Conservation (phyloP, 2,888 invertebrate species). For the Galerucella pusilla region DNA sequence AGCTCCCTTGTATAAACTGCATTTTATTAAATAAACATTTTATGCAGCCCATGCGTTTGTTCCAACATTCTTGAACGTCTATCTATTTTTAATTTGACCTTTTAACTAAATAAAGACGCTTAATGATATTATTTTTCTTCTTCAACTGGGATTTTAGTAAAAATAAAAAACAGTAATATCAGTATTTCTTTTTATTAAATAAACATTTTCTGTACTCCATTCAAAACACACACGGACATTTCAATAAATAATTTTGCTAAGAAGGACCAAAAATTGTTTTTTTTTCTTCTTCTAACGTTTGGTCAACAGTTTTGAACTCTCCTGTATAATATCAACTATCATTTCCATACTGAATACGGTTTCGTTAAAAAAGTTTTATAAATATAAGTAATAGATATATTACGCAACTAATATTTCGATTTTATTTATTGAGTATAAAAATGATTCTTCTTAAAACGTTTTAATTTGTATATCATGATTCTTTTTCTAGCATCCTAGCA, state of each 20-base stretch:
- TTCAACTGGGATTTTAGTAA: not conserved
- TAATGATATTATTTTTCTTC: too few relatives aligned
- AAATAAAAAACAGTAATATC: conserved; percentile 41
- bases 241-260: conserved; percentile 59
- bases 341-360: conserved; percentile 48
- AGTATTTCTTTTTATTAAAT: conserved; percentile 67
- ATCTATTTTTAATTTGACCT: conserved; percentile 10
- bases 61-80: not conserved
- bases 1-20: too few relatives aligned
- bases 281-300: conserved; percentile 59
- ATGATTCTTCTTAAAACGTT: conserved; percentile 35
- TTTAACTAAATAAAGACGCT: not conserved
- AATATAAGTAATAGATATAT: conserved; percentile 33
- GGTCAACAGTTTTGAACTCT: conserved; percentile 57
- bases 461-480: conserved; percentile 23
- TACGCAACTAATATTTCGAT: conserved; percentile 33
- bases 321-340: conserved; percentile 28
- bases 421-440: conserved; percentile 41
- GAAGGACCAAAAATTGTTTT: conserved; percentile 55
- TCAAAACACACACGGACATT: conserved; percentile 71
- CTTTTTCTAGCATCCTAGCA: conserved; percentile 32
- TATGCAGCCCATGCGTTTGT: not conserved
- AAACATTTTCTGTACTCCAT: conserved; percentile 68
- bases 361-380: conserved; percentile 36
- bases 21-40: conserved; percentile 2